phyloP scores from a whole-genome alignment of 2,113 vertebrate genomes.

The Anthoscopus minutus region DNA sequence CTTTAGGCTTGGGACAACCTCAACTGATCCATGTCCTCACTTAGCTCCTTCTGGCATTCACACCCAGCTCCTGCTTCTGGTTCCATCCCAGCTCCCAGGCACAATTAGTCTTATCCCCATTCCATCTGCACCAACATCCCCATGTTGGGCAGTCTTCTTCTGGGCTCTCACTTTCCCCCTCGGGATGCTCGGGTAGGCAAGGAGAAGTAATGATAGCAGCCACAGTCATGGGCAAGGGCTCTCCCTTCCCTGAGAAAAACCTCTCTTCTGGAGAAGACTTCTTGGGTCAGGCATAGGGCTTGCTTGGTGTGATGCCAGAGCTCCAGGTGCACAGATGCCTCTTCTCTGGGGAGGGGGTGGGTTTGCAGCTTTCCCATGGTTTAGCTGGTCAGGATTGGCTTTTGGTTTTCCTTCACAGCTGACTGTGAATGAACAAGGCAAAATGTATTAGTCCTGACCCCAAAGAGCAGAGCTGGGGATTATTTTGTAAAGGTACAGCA shows the following conservation, averaged over 20 bases:
- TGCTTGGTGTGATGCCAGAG: not conserved
- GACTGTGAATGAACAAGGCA: not conserved
- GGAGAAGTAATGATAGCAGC: not conserved
- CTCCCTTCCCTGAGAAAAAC: not conserved
- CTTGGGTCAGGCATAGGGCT: not conserved
- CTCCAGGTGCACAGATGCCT: not conserved
- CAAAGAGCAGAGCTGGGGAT: not conserved
- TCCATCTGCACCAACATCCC: not conserved
- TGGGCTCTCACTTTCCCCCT: not conserved
- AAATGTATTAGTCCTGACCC: not conserved
- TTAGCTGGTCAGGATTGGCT: not conserved
- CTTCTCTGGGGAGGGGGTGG: not conserved
- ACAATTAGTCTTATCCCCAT: not conserved
- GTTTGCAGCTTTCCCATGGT: not conserved
- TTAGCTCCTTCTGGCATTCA: not conserved
- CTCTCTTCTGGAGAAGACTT: not conserved
- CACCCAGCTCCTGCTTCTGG: not conserved
- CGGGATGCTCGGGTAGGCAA: not conserved
- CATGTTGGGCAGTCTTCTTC: not conserved
- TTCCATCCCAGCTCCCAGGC: not conserved
- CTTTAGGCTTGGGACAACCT: not conserved
- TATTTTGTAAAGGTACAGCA: not conserved
- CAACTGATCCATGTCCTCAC: not conserved
- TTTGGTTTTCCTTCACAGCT: not conserved
- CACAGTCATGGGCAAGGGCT: not conserved